Percentiles rank a stretch among this genome's conserved stretches.
Evolutionary conservation across 2,113 vertebrate genomes (phyloP).

Genomic region (Smithornis capensis): DNA sequence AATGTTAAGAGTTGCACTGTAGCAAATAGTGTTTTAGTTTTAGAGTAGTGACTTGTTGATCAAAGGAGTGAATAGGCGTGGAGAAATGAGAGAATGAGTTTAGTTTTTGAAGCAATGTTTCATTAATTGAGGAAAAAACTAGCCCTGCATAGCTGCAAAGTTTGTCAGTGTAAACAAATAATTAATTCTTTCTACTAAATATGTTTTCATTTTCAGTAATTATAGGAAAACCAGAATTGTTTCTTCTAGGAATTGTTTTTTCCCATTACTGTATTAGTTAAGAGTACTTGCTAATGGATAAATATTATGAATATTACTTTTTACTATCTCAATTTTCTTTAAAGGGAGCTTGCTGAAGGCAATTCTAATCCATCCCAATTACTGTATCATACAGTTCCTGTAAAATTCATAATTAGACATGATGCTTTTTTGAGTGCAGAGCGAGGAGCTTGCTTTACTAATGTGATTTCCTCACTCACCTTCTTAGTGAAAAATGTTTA

Average conservation of each 20-base stretch:
- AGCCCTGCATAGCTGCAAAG: not conserved
- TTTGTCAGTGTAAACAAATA: not conserved
- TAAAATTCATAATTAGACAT: not conserved
- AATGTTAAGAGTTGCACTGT: not conserved
- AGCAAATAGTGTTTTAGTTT: not conserved
- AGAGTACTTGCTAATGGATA: slow-evolving; percentile 1
- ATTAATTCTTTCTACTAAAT: not conserved
- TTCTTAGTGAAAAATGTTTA: not conserved
- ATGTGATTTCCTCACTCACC: not conserved
- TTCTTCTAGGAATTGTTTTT: not conserved
- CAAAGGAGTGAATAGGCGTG: not conserved
- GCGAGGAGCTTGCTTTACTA: not conserved
- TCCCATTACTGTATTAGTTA: not conserved
- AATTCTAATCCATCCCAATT: slow-evolving; percentile 26
- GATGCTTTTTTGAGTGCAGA: not conserved
- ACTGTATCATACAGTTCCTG: not conserved
- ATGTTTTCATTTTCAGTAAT: not conserved
- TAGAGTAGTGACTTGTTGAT: not conserved
- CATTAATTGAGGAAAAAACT: not conserved
- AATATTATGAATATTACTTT: not conserved
- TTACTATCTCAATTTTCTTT: slow-evolving; percentile 5
- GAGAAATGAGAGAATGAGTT: not conserved
- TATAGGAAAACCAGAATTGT: not conserved
- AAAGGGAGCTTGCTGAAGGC: slow-evolving; percentile 1
- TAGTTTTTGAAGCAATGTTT: not conserved